phyloP scores from a whole-genome alignment of 2,113 vertebrate genomes.

The Tor tambroides region DNA sequence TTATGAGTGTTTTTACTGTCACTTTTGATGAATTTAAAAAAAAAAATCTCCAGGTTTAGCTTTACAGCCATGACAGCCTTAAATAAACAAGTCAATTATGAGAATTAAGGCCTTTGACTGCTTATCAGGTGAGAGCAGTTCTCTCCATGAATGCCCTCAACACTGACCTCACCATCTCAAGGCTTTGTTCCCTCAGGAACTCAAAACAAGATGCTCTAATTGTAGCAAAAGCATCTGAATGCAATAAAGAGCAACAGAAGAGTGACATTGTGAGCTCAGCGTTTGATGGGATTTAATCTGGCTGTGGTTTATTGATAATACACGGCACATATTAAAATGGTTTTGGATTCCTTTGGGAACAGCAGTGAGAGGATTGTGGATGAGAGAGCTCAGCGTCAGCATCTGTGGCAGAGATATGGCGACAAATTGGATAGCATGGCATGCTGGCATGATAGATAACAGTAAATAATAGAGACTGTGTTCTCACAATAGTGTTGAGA shows the following conservation, averaged over 20 bases:
- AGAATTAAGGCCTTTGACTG: constrained; percentile 61
- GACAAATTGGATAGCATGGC: not conserved
- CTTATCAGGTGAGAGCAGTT: constrained; percentile 61
- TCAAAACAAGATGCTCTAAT: constrained; percentile 59
- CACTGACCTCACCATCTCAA: constrained; percentile 56
- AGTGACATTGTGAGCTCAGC: constrained; percentile 28
- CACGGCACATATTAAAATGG: constrained; percentile 39
- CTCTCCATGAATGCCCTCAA: constrained; percentile 20
- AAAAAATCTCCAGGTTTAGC: not conserved
- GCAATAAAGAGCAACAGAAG: constrained; percentile 24
- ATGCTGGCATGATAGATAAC: constrained; percentile 22
- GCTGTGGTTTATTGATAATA: constrained; percentile 45
- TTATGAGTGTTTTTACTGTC: not conserved
- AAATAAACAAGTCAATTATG: constrained; percentile 39
- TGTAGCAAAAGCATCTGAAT: constrained; percentile 59
- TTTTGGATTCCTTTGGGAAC: constrained; percentile 29
- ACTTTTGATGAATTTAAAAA: not conserved
- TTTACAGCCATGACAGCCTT: not conserved
- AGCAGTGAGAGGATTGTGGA: constrained; percentile 40
- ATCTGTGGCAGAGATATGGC: constrained; percentile 42
- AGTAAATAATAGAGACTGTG: constrained; percentile 28
- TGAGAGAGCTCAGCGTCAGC: constrained; percentile 35
- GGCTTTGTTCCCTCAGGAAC: constrained; percentile 59
- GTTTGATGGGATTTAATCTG: constrained; percentile 55
- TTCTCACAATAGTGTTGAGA: not conserved